Conservation (phyloP, 2,113 vertebrate species). For the Otocyon megalotis region DNA sequence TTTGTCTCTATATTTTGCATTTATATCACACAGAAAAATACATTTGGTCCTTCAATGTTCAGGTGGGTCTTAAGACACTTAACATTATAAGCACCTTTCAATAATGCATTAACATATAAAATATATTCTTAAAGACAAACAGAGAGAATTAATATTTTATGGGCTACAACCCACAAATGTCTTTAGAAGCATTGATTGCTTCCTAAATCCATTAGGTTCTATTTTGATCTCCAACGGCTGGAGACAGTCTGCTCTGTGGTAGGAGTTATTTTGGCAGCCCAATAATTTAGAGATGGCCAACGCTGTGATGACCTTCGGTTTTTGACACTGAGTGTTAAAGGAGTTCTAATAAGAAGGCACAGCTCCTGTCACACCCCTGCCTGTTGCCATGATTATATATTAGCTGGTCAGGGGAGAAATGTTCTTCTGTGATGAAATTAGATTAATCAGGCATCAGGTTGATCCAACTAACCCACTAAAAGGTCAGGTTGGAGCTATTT, state of each 20-base stretch:
- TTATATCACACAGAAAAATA: slow-evolving; percentile 67
- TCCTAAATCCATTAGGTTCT: slow-evolving; percentile 87
- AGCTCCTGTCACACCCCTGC: not conserved
- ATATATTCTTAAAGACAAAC: slow-evolving; percentile 84
- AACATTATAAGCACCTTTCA: slow-evolving; percentile 83
- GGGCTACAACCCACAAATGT: slow-evolving; percentile 84
- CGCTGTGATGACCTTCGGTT: slow-evolving; percentile 56
- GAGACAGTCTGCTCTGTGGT: slow-evolving; percentile 76
- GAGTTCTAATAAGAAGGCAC: slow-evolving; percentile 24
- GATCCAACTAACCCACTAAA: not conserved
- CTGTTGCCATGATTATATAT: not conserved
- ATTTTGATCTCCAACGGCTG: slow-evolving; percentile 88
- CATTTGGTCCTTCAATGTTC: slow-evolving; percentile 62
- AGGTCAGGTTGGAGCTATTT: slow-evolving; percentile 31
- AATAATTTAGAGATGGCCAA: slow-evolving; percentile 58
- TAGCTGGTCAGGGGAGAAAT: not conserved
- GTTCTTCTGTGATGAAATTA: slow-evolving; percentile 16
- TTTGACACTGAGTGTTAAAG: slow-evolving; percentile 25
- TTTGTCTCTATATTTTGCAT: slow-evolving; percentile 57
- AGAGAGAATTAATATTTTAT: slow-evolving; percentile 94
- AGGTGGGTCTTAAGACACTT: slow-evolving; percentile 83
- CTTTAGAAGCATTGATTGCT: slow-evolving; percentile 90
- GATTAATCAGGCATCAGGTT: slow-evolving; percentile 15
- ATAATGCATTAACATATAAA: slow-evolving; percentile 85
- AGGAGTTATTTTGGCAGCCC: slow-evolving; percentile 77